Percentiles rank a stretch among this genome's conserved stretches.
Evolutionary conservation across 2,797 vertebrate genomes (phyloP).

Genomic region (Xenentodon cancila): DNA sequence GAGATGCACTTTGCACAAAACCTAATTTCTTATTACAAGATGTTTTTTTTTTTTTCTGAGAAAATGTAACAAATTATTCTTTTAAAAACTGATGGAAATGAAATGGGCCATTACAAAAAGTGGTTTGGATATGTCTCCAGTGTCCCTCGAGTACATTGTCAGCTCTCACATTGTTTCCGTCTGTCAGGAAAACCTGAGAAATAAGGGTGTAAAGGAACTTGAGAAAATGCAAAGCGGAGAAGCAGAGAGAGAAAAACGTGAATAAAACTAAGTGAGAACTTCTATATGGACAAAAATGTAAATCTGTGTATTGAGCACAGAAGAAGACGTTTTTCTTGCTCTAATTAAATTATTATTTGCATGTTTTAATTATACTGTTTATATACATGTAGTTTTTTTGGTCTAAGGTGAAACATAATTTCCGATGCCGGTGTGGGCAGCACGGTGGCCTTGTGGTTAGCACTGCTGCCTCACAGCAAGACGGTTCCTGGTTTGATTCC

Average conservation of each 20-base stretch:
- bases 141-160: constrained; percentile 1
- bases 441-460: too few relatives aligned
- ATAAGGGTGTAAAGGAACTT: background rate
- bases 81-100: constrained; percentile 10
- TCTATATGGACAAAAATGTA: constrained; percentile 10
- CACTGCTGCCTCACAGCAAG: too few relatives aligned
- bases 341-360: constrained; percentile 7
- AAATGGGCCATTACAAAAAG: constrained; percentile 7
- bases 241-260: constrained; percentile 12
- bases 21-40: constrained; percentile 2
- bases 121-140: background rate
- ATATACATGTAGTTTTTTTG: background rate
- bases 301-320: constrained; percentile 11
- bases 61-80: constrained; percentile 6
- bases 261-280: constrained; percentile 15
- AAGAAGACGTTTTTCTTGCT: constrained; percentile 7
- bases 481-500: too few relatives aligned
- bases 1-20: constrained; percentile 20
- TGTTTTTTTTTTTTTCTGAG: background rate
- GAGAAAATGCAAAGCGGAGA: constrained; percentile 2
- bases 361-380: constrained; percentile 1
- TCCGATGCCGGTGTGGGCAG: too few relatives aligned
- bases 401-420: background rate
- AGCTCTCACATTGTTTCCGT: constrained; percentile 1
- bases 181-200: background rate